These are phyloP conservation scores for Andrena haemorrhoa DNA, from an alignment of 2,888 invertebrate species.

Conservation along the genomic window DNA sequence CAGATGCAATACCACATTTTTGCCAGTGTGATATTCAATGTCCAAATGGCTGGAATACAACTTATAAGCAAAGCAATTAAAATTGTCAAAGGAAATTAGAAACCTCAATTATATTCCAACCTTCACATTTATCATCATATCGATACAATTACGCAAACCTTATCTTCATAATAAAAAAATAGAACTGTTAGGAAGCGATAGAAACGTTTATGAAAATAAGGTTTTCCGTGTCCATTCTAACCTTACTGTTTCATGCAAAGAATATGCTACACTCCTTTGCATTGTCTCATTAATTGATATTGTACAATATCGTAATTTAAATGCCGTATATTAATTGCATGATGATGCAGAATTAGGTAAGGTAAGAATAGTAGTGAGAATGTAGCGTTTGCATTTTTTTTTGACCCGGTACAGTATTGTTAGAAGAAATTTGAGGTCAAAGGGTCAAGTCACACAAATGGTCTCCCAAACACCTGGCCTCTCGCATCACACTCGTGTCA, in stretches of 20 bases:
- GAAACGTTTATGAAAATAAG: slow-evolving; percentile 79
- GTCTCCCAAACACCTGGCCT: slow-evolving; percentile 84
- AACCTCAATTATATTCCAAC: slow-evolving; percentile 79
- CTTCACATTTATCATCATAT: slow-evolving; percentile 80
- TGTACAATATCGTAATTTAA: slow-evolving; percentile 65
- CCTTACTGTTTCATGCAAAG: slow-evolving; percentile 76
- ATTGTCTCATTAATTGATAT: slow-evolving; percentile 66
- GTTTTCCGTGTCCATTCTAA: slow-evolving; percentile 77
- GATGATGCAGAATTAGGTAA: slow-evolving; percentile 74
- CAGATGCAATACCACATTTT: slow-evolving; percentile 64
- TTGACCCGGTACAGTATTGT: slow-evolving; percentile 75
- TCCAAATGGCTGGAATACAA: slow-evolving; percentile 79
- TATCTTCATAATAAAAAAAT: slow-evolving; percentile 71
- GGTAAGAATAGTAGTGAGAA: slow-evolving; percentile 81
- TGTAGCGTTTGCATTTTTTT: slow-evolving; percentile 77
- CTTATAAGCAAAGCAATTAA: slow-evolving; percentile 64
- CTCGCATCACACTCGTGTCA: slow-evolving; percentile 84
- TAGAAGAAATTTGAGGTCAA: slow-evolving; percentile 83
- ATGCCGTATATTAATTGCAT: slow-evolving; percentile 65
- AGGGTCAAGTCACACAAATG: slow-evolving; percentile 84
- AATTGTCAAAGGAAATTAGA: slow-evolving; percentile 53
- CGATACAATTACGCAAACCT: slow-evolving; percentile 76
- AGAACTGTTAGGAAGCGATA: slow-evolving; percentile 67
- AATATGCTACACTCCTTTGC: slow-evolving; percentile 60
- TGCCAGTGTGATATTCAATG: slow-evolving; percentile 64